Evolutionary conservation across 2,113 vertebrate genomes (phyloP).

Genomic region (Alligator sinensis): DNA sequence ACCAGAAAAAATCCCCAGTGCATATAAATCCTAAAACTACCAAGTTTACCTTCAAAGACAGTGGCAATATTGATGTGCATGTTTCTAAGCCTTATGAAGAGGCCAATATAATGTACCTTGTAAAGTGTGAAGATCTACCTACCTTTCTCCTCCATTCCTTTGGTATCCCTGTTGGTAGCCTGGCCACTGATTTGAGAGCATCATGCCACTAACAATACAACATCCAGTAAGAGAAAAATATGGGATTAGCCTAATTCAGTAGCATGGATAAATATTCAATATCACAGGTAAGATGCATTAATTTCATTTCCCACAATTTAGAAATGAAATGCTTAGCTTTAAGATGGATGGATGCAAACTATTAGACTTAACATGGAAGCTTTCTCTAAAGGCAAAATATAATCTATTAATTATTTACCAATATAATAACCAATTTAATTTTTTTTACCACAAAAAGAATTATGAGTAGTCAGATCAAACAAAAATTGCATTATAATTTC

Average conservation of each 20-base stretch:
- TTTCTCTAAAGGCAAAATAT: not conserved
- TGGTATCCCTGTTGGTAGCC: conserved; percentile 93
- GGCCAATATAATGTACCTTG: not conserved
- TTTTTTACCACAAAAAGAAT: not conserved
- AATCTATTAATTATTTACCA: not conserved
- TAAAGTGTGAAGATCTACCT: not conserved
- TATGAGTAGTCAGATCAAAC: not conserved
- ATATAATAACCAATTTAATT: not conserved
- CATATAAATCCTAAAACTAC: not conserved
- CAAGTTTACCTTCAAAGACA: not conserved
- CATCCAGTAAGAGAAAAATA: conserved; percentile 5
- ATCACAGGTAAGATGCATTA: not conserved
- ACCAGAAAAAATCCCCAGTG: not conserved
- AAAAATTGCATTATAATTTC: not conserved
- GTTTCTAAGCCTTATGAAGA: not conserved
- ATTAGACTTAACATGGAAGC: not conserved
- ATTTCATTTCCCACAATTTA: not conserved
- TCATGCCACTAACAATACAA: conserved; percentile 92
- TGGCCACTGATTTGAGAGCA: conserved; percentile 95
- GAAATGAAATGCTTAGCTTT: not conserved
- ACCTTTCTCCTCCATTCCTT: conserved; percentile 98
- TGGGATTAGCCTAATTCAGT: not conserved
- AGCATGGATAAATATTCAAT: not conserved
- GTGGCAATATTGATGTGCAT: not conserved
- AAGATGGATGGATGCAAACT: not conserved